These are phyloP conservation scores for Datnioides undecimradiatus DNA, from an alignment of 2,113 vertebrate species.

Conservation along the genomic window DNA sequence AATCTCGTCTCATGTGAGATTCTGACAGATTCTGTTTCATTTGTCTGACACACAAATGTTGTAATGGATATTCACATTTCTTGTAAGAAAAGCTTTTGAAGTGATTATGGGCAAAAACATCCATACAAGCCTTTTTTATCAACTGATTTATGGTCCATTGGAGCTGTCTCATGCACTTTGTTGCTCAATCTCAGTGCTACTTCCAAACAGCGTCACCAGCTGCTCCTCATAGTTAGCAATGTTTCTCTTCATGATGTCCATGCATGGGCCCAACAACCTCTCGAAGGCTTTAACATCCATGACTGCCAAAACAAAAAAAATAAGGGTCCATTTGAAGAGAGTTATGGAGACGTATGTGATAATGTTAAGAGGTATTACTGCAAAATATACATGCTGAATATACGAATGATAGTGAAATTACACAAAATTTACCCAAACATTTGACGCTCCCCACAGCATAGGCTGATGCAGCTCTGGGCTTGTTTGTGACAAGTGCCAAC, in stretches of 20 bases:
- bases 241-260: conserved; percentile 99
- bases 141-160: conserved; percentile 58
- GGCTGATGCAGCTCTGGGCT: conserved; percentile 97
- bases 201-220: conserved; percentile 93
- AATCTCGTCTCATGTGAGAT: conserved; percentile 27
- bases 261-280: conserved; percentile 98
- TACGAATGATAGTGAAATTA: conserved; percentile 1
- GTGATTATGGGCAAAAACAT: conserved; percentile 44
- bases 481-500: conserved; percentile 97
- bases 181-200: conserved; percentile 94
- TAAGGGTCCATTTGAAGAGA: neutral
- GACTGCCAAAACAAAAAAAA: conserved; percentile 80
- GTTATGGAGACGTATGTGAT: neutral
- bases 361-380: neutral
- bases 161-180: conserved; percentile 87
- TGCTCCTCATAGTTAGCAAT: conserved; percentile 99
- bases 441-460: conserved; percentile 96
- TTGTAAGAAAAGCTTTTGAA: conserved; percentile 67
- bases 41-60: conserved; percentile 55
- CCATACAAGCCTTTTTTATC: conserved; percentile 55
- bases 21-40: conserved; percentile 30
- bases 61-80: conserved; percentile 70
- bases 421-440: conserved; percentile 90
- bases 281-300: conserved; percentile 98
- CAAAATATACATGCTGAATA: neutral